Percentiles rank a stretch among this genome's conserved stretches.
Conservation (phyloP, 2,113 vertebrate species). For the Pardalotus punctatus region DNA sequence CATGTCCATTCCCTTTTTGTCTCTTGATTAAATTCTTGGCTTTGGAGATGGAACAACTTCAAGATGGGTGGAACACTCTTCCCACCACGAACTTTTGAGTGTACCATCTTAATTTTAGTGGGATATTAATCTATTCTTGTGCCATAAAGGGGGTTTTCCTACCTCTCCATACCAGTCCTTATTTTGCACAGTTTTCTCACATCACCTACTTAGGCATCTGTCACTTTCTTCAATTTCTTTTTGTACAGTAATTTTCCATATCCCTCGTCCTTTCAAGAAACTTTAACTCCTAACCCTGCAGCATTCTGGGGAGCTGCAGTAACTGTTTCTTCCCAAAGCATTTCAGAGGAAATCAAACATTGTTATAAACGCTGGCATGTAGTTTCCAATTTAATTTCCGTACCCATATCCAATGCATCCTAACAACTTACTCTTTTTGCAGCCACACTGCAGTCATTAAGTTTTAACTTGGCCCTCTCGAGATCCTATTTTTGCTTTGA, state of each 20-base stretch:
- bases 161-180: not conserved
- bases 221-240: not conserved
- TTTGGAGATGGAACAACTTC: not conserved
- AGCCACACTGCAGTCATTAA: not conserved
- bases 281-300: not conserved
- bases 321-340: not conserved
- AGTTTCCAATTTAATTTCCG: not conserved
- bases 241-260: not conserved
- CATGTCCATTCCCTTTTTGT: accelerated
- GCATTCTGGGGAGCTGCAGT: no score
- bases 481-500: not conserved
- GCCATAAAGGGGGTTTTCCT: not conserved
- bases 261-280: not conserved
- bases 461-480: not conserved
- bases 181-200: not conserved
- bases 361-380: not conserved
- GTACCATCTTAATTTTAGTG: not conserved
- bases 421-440: not conserved
- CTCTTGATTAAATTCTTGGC: not conserved
- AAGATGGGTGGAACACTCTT: not conserved
- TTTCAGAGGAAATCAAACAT: not conserved
- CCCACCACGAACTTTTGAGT: not conserved
- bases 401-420: not conserved
- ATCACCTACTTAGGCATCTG: not conserved
- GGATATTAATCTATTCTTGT: not conserved